phyloP scores from a whole-genome alignment of 2,888 invertebrate genomes.

The Cheilosia vulpina region DNA sequence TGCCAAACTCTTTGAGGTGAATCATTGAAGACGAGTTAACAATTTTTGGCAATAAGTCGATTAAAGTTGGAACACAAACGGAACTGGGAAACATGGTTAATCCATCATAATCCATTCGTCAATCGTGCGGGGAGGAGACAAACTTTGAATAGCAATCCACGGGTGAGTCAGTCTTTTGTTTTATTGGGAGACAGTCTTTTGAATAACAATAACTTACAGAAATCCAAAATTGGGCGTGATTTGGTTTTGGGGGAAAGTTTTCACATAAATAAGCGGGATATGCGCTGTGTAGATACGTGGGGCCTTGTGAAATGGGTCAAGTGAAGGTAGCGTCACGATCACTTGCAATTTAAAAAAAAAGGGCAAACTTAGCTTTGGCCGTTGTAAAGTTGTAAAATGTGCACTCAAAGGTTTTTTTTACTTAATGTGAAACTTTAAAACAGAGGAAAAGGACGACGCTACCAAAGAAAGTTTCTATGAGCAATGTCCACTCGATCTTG shows the following conservation, averaged over 20 bases:
- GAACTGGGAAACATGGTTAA: conserved; percentile 6
- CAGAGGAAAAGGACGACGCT: no score
- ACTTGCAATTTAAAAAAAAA: no score
- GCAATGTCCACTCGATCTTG: no score
- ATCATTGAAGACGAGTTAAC: conserved; percentile 22
- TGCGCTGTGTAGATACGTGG: background rate
- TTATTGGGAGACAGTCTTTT: conserved; percentile 26
- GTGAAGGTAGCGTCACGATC: no score
- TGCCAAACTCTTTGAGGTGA: conserved; percentile 7
- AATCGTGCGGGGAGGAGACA: conserved; percentile 9
- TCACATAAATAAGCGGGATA: conserved; percentile 8
- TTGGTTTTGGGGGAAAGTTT: conserved; percentile 38
- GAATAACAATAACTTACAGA: conserved; percentile 37
- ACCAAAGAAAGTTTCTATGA: no score
- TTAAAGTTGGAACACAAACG: conserved; percentile 7
- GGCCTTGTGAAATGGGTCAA: no score
- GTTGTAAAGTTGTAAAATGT: no score
- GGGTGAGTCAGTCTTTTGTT: conserved; percentile 46
- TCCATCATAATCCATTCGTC: no score
- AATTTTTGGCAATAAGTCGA: conserved; percentile 34
- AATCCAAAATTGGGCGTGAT: conserved; percentile 21
- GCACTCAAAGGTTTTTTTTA: no score
- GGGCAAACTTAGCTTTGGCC: no score
- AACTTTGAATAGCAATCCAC: conserved; percentile 45
- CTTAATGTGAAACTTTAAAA: no score